Evolutionary conservation across 1,140 invertebrate genomes (phyloP).

Genomic region (Maconellicoccus hirsutus): DNA sequence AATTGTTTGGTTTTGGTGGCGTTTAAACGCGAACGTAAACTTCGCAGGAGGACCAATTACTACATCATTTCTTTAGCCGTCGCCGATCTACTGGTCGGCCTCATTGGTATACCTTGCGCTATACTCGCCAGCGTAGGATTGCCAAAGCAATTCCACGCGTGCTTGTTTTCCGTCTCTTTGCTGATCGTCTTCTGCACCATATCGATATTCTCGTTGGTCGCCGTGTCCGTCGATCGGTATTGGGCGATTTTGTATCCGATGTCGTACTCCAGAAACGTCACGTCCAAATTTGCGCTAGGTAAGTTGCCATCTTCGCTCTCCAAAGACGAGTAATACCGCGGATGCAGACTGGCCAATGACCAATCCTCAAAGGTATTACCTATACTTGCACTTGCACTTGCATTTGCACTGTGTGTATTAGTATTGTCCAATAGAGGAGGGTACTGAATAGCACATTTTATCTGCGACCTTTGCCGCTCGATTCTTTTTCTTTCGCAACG

Average conservation of each 20-base stretch:
- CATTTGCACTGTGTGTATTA: too few relatives aligned
- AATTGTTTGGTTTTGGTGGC: conserved; percentile 76
- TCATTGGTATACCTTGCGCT: conserved; percentile 74
- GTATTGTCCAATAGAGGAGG: too few relatives aligned
- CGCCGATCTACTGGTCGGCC: conserved; percentile 69
- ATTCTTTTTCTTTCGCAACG: too few relatives aligned
- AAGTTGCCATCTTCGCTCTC: conserved; percentile 42
- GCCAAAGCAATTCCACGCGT: conserved; percentile 64
- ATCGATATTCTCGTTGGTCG: conserved; percentile 81
- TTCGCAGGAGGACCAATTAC: conserved; percentile 74
- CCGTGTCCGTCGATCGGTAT: conserved; percentile 80
- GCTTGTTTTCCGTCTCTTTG: conserved; percentile 74
- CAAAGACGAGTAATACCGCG: too few relatives aligned
- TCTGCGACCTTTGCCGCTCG: too few relatives aligned
- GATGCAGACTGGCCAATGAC: too few relatives aligned
- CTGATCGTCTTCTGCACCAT: conserved; percentile 80
- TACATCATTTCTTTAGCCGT: conserved; percentile 79
- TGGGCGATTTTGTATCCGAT: conserved; percentile 85
- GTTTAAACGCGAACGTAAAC: conserved; percentile 58
- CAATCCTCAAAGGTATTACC: too few relatives aligned
- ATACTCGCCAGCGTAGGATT: conserved; percentile 61
- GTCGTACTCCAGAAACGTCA: conserved; percentile 74
- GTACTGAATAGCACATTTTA: too few relatives aligned
- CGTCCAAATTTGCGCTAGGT: conserved; percentile 71
- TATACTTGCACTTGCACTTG: too few relatives aligned